A percentile compares a stretch with the other conserved stretches of the same genome.
phyloP scores from a whole-genome alignment of 2,113 vertebrate genomes.

The western clawed frog (Xenopus tropicalis) region UCB_Xtro_10.0 CM004448.2:34695501-34696000 shows the following conservation, averaged over 20 bases:
- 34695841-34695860: conserved; percentile 74
- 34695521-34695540: not conserved
- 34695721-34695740: conserved; percentile 51
- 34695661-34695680: not conserved
- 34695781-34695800: conserved; percentile 68
- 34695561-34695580: too few relatives aligned
- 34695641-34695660: not conserved
- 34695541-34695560: too few relatives aligned
- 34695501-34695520: not conserved
- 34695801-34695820: conserved; percentile 73
- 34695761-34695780: conserved; percentile 71
- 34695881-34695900: conserved; percentile 78
- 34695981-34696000: conserved; percentile 58
- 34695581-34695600: too few relatives aligned
- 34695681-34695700: not conserved
- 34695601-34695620: too few relatives aligned
- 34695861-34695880: conserved; percentile 81
- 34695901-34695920: conserved; percentile 83
- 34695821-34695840: conserved; percentile 66
- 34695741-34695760: conserved; percentile 64
- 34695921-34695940: conserved; percentile 81
- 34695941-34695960: conserved; percentile 71
- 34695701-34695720: conserved; percentile 57
- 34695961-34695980: conserved; percentile 51
- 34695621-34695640: too few relatives aligned